Base-by-base conservation (phyloP, 2,113 vertebrate species). In the Atractosteus spatula region DNA sequence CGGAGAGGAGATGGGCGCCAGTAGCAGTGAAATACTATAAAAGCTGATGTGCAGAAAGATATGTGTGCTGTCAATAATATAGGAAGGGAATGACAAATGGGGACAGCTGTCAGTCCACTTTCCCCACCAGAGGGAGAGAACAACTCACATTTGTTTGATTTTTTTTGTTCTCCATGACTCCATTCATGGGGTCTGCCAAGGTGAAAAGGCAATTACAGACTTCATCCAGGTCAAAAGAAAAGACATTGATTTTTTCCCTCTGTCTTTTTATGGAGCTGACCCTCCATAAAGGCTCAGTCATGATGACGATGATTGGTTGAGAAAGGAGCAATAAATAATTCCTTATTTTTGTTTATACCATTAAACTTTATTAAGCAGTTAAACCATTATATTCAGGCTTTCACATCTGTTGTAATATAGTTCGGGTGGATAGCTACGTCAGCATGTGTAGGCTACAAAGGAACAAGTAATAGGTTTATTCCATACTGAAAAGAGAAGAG, bases 121-220 rank as follows among this genome's bases (percentile, higher is more conserved):
- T 59, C 7, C 56, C 56, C 11, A 12, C n/a, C 11, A 59, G 56
- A n/a, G 56, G n/a, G 56, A 13, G n/a, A 13, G n/a, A 59, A 13
- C 3, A 59, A 3, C 56, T 4, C n/a, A n/a, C 56, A 13, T n/a
- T 59, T 12, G 56, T 59, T 59, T 12, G 13, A 29, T 29, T 29
- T 29, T 29, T 11, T 59, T 4, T n/a, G 47, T 13, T 13, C 11
- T 59, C 11, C 11, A 4, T 59, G 3, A 4, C n/a, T 59, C 54
- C 2, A 55, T 7, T 55, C 11, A 7, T 14, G 11, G 13, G 8
- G n/a, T 12, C 56, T 59, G 3, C 56, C 56, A 14, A 14, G 56
- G 56, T 59, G 56, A 59, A 59, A 59, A 59, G 56, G 56, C 56
- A 59, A 59, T 59, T 59, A 59, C 56, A 59, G n/a, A 4, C 56